These are phyloP conservation scores for Sinella curviseta DNA, from an alignment of 1,140 invertebrate species.

Conservation along the genomic window DNA sequence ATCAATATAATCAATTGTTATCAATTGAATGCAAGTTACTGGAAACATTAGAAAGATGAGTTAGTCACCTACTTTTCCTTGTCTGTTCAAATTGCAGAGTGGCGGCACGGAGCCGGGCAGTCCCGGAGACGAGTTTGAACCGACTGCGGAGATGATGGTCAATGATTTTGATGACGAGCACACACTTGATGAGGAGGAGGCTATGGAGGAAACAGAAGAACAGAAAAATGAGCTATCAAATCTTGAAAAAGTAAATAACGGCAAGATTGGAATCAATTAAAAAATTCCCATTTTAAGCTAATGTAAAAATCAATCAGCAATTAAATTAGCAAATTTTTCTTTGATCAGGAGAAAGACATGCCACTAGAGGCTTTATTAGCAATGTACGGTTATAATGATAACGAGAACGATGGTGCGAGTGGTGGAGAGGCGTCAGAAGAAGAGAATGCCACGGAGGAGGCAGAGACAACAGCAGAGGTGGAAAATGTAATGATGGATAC, in stretches of 20 bases:
- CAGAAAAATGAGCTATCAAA: conserved; percentile 83
- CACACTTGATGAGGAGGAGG: conserved; percentile 94
- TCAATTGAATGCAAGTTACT: not conserved
- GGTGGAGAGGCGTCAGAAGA: conserved; percentile 52
- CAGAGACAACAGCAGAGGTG: not conserved
- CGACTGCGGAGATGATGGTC: conserved; percentile 83
- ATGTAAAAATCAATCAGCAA: not conserved
- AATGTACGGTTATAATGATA: conserved; percentile 73
- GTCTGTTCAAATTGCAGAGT: not conserved
- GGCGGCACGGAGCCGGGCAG: conserved; percentile 25
- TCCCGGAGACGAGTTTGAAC: conserved; percentile 67
- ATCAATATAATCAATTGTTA: too few relatives aligned
- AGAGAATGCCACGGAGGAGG: conserved; percentile 57
- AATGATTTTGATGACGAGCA: conserved; percentile 96
- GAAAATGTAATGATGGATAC: not conserved
- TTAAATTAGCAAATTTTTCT: conserved; percentile 1
- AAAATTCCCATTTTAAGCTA: not conserved
- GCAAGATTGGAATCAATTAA: not conserved
- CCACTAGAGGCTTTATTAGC: conserved; percentile 88
- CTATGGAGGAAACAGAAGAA: conserved; percentile 81
- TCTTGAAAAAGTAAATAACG: conserved; percentile 71
- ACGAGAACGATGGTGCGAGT: conserved; percentile 54
- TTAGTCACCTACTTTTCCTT: too few relatives aligned
- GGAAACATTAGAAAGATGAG: not conserved
- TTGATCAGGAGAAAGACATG: conserved; percentile 73